Evolutionary conservation across 92 coral and sea anemone genomes (phyloP).

Genomic region (Umimayanthus chanpuru): DNA sequence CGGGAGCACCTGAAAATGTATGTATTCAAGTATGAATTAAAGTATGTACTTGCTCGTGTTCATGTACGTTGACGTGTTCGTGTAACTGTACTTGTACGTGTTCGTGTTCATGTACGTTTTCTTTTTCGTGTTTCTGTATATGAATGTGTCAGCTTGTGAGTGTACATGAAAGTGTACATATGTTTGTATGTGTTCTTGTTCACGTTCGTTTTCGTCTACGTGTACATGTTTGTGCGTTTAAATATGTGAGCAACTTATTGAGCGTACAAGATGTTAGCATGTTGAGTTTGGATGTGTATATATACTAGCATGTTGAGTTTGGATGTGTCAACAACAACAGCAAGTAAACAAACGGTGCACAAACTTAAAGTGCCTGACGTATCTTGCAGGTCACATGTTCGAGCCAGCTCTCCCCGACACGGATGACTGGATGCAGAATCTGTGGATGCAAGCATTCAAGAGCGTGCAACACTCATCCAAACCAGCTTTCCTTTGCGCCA

Average conservation of each 20-base stretch:
- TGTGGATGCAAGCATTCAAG: constrained; percentile 21
- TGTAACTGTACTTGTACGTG: no score
- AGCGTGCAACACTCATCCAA: not conserved
- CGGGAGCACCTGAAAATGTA: no score
- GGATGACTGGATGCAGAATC: constrained; percentile 2
- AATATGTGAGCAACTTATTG: no score
- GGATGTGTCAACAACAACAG: no score
- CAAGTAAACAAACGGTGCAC: not conserved
- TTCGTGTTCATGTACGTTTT: no score
- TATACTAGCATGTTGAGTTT: no score
- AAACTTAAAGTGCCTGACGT: not conserved
- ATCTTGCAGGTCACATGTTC: not conserved
- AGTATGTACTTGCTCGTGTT: not conserved
- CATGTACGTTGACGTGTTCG: no score
- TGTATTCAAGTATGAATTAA: not conserved
- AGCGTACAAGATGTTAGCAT: no score
- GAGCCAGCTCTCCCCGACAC: not conserved
- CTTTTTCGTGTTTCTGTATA: not conserved
- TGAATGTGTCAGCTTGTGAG: not conserved
- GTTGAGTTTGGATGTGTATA: not conserved
- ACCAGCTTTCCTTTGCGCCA: not conserved
- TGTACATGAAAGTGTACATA: no score
- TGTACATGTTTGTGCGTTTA: not conserved
- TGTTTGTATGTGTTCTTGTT: no score
- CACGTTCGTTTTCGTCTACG: no score